Evolutionary conservation across 2,888 invertebrate genomes (phyloP), one percentile per base, ranked within the genome.

Genomic region (Acrobasis repandana): DNA sequence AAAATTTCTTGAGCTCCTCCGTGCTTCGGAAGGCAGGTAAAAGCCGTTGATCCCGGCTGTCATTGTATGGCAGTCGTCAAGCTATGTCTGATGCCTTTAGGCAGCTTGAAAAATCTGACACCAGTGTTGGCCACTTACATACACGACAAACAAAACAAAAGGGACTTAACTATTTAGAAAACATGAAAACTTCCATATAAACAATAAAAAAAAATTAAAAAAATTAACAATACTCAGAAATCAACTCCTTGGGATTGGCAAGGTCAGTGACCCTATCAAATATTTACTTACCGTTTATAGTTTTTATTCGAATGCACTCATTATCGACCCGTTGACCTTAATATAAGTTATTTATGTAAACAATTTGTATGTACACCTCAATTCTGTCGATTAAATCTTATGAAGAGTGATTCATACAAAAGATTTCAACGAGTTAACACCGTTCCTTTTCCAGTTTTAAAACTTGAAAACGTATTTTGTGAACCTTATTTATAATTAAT

Each of bases 371-470:
- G 54, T 38, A 18, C 38, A 38, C 49, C 58, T 58, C 49, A 16
- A 62, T 63, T 59, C 11, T n/a, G 48, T 58, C 49, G 38, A 58
- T 58, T 58, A 58, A 57, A 57, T 33, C 33, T 34, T 54, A 47
- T 56, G 54, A 18, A 47, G 50, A 48, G 49, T 71, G 71, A 71
- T 69, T 73, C 70, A 67, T 73, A 66, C 34, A 60, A 76, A 79
- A 79, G 78, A 79, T 66, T 73, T 78, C 73, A 77, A 79, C 75
- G 77, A 70, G 73, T 65, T 63, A 6, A 33, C 56, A 56, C 47
- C 3, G 43, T 47, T 33, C 16, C 43, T 15, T 51, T 46, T 51
- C 20, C 52, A 28, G 16, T 52, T 52, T 2, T 4, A 11, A 59
- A 33, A 8, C 15, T n/a, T 16, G 16, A 46, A 28, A 52, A 33